Evolutionary conservation across 1,140 invertebrate species (phyloP).

Genomic region (Nylanderia fulva): DNA sequence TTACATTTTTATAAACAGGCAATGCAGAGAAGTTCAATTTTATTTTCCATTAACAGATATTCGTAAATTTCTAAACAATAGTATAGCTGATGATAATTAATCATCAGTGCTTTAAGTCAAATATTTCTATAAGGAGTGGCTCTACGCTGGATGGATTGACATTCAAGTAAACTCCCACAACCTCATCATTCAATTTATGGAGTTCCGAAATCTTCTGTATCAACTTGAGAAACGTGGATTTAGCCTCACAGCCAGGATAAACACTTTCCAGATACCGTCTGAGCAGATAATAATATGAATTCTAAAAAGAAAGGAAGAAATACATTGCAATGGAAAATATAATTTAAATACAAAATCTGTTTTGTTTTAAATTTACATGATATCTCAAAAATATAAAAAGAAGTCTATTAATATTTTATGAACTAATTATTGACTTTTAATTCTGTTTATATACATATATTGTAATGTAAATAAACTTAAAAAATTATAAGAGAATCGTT

Average conservation of each 20-base stretch:
- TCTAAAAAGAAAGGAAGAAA: constrained; percentile 86
- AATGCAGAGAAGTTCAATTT: constrained; percentile 17
- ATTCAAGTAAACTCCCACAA: constrained; percentile 95
- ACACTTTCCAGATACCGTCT: constrained; percentile 94
- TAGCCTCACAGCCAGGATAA: constrained; percentile 93
- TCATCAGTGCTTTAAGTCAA: constrained; percentile 91
- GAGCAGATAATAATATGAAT: constrained; percentile 96
- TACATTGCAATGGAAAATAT: constrained; percentile 10
- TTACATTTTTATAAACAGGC: constrained; percentile 29
- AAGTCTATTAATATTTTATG: not conserved
- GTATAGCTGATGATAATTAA: not conserved
- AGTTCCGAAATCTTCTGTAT: constrained; percentile 96
- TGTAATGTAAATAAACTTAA: not conserved
- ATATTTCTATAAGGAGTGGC: constrained; percentile 96
- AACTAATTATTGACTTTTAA: not conserved
- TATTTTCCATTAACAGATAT: constrained; percentile 38
- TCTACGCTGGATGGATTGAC: constrained; percentile 96
- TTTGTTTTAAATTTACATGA: too few species aligned
- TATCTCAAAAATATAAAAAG: not conserved
- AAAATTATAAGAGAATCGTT: not conserved
- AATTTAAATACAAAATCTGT: not conserved
- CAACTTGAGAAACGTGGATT: constrained; percentile 93
- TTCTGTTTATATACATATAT: not conserved
- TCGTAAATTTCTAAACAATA: constrained; percentile 17
- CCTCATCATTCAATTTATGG: constrained; percentile 93